A percentile compares a stretch with the other conserved stretches of the same genome.
Evolutionary conservation across 2,888 invertebrate species (phyloP).

Genomic region (Deilephila porcellus): DNA sequence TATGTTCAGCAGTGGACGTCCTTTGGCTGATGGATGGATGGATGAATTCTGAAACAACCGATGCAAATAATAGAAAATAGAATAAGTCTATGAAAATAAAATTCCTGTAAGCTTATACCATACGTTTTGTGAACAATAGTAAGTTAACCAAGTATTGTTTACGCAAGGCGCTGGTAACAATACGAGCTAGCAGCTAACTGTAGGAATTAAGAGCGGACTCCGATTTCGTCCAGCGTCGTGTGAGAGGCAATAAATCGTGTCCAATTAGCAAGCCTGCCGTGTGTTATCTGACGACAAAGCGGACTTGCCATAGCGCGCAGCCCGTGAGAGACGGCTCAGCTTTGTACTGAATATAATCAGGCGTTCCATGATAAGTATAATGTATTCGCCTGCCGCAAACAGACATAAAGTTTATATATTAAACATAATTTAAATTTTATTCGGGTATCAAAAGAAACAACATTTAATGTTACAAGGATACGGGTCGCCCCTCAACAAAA

Average conservation of each 20-base stretch:
- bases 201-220: slow-evolving; percentile 43
- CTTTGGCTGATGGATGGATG: too few relatives aligned
- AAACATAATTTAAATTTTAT: background rate
- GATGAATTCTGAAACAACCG: background rate
- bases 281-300: slow-evolving; percentile 73
- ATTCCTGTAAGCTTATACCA: slow-evolving; percentile 3
- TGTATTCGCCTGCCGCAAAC: background rate
- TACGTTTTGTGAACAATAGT: slow-evolving; percentile 39
- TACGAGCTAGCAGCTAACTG: slow-evolving; percentile 30
- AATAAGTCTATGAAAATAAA: background rate
- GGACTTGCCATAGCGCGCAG: slow-evolving; percentile 58
- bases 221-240: slow-evolving; percentile 49
- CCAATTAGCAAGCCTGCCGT: slow-evolving; percentile 73
- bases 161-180: slow-evolving; percentile 3
- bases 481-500: background rate
- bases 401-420: background rate
- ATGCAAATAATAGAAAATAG: background rate
- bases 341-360: background rate
- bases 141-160: slow-evolving; percentile 39
- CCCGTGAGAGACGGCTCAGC: slow-evolving; percentile 19
- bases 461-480: background rate
- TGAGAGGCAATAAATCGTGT: slow-evolving; percentile 71
- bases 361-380: background rate
- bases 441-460: background rate
- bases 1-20: too few relatives aligned